Conservation (phyloP, 1,140 invertebrate genomes). For the Camponotus pennsylvanicus region DNA sequence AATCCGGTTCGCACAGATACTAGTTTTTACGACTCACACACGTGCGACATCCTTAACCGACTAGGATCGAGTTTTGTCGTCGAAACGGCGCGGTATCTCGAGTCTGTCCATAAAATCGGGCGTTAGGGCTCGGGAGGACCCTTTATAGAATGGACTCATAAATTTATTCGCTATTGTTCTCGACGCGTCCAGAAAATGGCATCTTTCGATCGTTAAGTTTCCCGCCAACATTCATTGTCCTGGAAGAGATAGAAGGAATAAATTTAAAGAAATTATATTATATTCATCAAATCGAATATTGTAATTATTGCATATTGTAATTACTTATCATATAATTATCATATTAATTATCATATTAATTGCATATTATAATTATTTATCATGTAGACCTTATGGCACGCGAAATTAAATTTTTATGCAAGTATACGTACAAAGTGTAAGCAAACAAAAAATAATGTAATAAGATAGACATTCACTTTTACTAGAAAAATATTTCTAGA, state of each 20-base stretch:
- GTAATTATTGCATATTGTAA: background rate
- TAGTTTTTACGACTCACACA: slow-evolving; percentile 48
- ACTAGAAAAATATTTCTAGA: background rate
- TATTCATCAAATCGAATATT: background rate
- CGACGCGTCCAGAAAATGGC: background rate
- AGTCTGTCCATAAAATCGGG: background rate
- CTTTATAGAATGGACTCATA: slow-evolving; percentile 11
- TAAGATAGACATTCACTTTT: background rate
- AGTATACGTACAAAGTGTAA: no score
- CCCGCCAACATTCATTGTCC: background rate
- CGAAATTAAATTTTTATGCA: no score
- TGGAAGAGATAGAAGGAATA: background rate
- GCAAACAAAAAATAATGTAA: background rate
- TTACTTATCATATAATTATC: slow-evolving; percentile 6
- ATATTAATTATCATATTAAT: background rate
- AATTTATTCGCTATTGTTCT: slow-evolving; percentile 48
- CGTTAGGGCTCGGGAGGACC: background rate
- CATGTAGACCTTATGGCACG: no score
- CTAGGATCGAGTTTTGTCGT: slow-evolving; percentile 34
- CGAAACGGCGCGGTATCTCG: background rate
- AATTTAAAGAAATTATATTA: slow-evolving; percentile 2
- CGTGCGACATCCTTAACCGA: slow-evolving; percentile 26
- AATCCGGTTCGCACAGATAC: slow-evolving; percentile 51
- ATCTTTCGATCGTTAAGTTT: background rate
- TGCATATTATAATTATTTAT: no score